Evolutionary conservation across 2,797 vertebrate species (phyloP).

Genomic region (Muscicapa striata): DNA sequence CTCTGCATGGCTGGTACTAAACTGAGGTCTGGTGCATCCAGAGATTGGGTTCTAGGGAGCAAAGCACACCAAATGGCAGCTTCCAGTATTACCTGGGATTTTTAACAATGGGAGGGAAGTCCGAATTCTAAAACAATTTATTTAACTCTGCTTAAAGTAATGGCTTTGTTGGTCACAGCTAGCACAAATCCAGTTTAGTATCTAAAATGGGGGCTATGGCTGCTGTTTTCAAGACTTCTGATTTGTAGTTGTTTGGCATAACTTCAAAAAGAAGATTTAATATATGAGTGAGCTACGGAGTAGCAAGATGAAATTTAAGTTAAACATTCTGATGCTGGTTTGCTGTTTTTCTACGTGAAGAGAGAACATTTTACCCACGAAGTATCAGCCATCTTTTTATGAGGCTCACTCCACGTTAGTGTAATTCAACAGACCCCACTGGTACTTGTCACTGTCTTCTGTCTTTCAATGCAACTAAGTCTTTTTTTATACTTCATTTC

Average conservation of each 20-base stretch:
- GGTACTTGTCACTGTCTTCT: not conserved
- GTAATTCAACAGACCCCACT: not conserved
- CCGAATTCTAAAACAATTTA: not conserved
- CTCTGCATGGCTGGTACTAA: not conserved
- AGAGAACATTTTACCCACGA: not conserved
- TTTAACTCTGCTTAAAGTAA: not conserved
- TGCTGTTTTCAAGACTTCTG: not conserved
- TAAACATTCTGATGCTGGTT: not conserved
- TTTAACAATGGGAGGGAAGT: accelerated
- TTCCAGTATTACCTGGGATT: not conserved
- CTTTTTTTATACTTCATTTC: not conserved
- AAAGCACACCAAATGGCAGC: not conserved
- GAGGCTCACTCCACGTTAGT: not conserved
- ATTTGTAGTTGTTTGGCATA: not conserved
- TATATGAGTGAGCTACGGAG: not conserved
- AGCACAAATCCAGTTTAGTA: not conserved
- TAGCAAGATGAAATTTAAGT: not conserved
- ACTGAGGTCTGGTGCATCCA: not conserved
- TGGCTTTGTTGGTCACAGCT: not conserved
- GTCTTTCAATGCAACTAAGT: not conserved
- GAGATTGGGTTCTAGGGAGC: not conserved
- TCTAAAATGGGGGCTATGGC: not conserved
- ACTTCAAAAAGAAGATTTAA: not conserved
- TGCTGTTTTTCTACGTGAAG: not conserved
- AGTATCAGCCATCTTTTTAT: not conserved